Evolutionary conservation across 2,797 vertebrate genomes (phyloP).

Genomic region (Thamnophis elegans): DNA sequence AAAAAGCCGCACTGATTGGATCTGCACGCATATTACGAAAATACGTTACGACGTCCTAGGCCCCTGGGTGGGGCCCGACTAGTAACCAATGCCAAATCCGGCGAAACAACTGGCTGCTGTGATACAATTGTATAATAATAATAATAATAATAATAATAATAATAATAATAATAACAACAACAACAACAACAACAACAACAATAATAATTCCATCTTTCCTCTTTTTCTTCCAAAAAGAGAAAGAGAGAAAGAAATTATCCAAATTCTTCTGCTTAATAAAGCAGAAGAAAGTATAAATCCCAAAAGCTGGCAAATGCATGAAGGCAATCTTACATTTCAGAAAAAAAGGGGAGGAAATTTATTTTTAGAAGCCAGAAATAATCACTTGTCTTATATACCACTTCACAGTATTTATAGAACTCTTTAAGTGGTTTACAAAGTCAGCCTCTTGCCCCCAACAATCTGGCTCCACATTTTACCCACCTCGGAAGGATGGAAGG

Average conservation of each 20-base stretch:
- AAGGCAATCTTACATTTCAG: conserved; percentile 11
- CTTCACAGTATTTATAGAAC: background rate
- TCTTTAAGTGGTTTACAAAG: background rate
- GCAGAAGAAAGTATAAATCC: conserved; percentile 6
- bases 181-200: too few species aligned
- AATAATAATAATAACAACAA: too few species aligned
- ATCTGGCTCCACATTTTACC: background rate
- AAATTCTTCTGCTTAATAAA: background rate
- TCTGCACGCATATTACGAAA: too few species aligned
- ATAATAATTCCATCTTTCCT: conserved; percentile 8
- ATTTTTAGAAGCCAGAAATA: background rate
- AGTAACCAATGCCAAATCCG: too few species aligned
- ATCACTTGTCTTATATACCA: background rate
- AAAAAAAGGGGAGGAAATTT: background rate
- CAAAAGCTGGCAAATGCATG: background rate
- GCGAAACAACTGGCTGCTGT: too few species aligned
- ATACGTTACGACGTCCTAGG: too few species aligned
- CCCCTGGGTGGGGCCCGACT: too few species aligned
- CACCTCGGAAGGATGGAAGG: too few species aligned
- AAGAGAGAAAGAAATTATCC: background rate
- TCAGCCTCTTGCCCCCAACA: background rate
- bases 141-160: too few species aligned
- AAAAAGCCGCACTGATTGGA: too few species aligned
- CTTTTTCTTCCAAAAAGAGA: background rate
- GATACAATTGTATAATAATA: too few species aligned